Evolutionary conservation across 1,140 invertebrate genomes (phyloP).

Genomic region (Caenorhabditis remanei): DNA sequence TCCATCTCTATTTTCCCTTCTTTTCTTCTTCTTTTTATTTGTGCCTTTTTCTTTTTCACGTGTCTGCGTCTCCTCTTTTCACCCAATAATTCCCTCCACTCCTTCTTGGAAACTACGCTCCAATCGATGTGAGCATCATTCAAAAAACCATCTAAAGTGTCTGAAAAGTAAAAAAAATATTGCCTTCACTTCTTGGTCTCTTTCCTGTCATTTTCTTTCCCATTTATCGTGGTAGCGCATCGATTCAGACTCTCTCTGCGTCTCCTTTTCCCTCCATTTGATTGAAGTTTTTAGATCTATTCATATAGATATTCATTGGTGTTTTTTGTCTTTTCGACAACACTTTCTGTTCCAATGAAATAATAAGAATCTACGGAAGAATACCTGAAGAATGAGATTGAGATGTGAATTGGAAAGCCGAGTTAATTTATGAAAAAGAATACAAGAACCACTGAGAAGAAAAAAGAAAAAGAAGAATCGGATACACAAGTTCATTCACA

Average conservation of each 20-base stretch:
- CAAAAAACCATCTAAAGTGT: neutral
- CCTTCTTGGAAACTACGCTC: neutral
- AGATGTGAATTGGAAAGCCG: too few relatives aligned
- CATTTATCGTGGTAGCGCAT: neutral
- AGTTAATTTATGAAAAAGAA: too few relatives aligned
- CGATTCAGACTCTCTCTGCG: neutral
- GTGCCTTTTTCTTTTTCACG: neutral
- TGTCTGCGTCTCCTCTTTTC: slow-evolving; percentile 1
- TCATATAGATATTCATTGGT: too few relatives aligned
- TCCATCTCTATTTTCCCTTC: neutral
- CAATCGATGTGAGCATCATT: neutral
- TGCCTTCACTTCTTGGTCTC: neutral
- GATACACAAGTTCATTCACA: too few relatives aligned
- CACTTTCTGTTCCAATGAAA: too few relatives aligned
- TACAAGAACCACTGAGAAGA: too few relatives aligned
- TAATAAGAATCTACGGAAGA: too few relatives aligned
- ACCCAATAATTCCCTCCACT: neutral
- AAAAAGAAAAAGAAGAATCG: too few relatives aligned
- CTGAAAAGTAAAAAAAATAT: neutral
- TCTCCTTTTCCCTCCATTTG: neutral
- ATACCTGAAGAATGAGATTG: too few relatives aligned
- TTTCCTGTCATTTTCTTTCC: neutral
- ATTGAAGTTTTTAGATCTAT: neutral
- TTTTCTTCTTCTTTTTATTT: neutral
- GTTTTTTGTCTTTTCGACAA: too few relatives aligned